Conservation (phyloP, 2,888 invertebrate genomes). For the Cryptophagus acutangulus region DNA sequence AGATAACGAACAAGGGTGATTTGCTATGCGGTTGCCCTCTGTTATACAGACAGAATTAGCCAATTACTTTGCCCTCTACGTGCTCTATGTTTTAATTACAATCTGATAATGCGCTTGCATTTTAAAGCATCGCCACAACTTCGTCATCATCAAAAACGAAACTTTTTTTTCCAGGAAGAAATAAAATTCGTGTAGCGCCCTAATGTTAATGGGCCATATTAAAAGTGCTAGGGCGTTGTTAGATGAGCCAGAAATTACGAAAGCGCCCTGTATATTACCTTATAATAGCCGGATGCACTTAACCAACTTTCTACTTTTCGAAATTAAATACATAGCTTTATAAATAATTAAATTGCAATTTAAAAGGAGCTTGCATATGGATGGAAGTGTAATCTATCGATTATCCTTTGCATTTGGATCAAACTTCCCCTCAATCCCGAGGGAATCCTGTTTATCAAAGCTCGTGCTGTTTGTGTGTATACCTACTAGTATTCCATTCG, state of each 20-base stretch:
- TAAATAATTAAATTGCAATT: no score
- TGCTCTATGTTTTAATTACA: constrained; percentile 49
- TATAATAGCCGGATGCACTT: constrained; percentile 27
- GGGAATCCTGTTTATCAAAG: constrained; percentile 41
- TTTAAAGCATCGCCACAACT: constrained; percentile 6
- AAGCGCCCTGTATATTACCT: constrained; percentile 18
- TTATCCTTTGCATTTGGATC: constrained; percentile 37
- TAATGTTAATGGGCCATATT: no score
- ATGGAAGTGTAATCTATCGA: constrained; percentile 42
- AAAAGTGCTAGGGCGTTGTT: neutral
- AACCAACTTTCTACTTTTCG: no score
- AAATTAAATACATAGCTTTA: no score
- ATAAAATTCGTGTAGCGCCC: no score
- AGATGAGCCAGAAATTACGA: neutral
- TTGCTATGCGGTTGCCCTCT: constrained; percentile 49
- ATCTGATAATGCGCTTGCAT: constrained; percentile 44
- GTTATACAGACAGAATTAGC: constrained; percentile 49
- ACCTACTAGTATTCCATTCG: constrained; percentile 15
- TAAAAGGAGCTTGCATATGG: no score
- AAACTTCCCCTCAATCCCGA: constrained; percentile 33
- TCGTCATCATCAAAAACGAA: constrained; percentile 4
- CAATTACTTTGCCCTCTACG: constrained; percentile 47
- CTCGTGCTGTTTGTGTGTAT: constrained; percentile 28
- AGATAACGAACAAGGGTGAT: constrained; percentile 46
- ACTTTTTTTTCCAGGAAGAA: constrained; percentile 2